Evolutionary conservation across 2,888 invertebrate species (phyloP).

Genomic region (Corythucha ciliata): DNA sequence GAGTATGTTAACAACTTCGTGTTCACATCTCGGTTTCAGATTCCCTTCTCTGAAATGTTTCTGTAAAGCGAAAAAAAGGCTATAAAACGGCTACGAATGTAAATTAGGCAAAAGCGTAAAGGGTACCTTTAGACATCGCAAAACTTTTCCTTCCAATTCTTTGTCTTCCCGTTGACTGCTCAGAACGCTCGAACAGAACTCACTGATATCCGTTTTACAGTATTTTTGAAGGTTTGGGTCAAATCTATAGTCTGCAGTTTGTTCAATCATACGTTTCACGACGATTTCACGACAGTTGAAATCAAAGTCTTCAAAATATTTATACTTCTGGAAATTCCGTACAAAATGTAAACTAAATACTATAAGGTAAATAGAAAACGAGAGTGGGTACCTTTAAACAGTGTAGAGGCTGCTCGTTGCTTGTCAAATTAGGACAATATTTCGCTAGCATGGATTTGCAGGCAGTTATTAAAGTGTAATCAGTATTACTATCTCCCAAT

Average conservation of each 20-base stretch:
- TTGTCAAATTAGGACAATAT: constrained; percentile 68
- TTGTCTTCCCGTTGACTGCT: constrained; percentile 46
- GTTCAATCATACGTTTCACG: constrained; percentile 80
- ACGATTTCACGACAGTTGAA: constrained; percentile 73
- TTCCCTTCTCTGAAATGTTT: constrained; percentile 64
- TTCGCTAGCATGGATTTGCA: constrained; percentile 79
- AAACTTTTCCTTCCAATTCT: constrained; percentile 72
- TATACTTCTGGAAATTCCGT: constrained; percentile 52
- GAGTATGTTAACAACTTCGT: constrained; percentile 70
- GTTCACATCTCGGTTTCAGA: constrained; percentile 65
- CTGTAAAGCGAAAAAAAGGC: constrained; percentile 29
- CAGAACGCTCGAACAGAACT: constrained; percentile 53
- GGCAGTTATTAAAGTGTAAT: constrained; percentile 71
- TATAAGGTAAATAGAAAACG: constrained; percentile 1
- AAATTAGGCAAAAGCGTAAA: constrained; percentile 1
- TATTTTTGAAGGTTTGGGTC: constrained; percentile 73
- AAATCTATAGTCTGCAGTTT: constrained; percentile 80
- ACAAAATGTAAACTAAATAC: too few relatives aligned
- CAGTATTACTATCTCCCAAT: constrained; percentile 74
- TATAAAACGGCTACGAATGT: background rate
- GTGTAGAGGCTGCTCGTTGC: constrained; percentile 58
- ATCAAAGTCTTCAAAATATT: constrained; percentile 68
- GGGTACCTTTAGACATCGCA: constrained; percentile 64
- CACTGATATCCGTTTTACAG: constrained; percentile 73
- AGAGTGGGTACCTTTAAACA: constrained; percentile 64